phyloP scores from a whole-genome alignment of 1,140 invertebrate species.

The Pseudomyrmex flavicornis region DNA sequence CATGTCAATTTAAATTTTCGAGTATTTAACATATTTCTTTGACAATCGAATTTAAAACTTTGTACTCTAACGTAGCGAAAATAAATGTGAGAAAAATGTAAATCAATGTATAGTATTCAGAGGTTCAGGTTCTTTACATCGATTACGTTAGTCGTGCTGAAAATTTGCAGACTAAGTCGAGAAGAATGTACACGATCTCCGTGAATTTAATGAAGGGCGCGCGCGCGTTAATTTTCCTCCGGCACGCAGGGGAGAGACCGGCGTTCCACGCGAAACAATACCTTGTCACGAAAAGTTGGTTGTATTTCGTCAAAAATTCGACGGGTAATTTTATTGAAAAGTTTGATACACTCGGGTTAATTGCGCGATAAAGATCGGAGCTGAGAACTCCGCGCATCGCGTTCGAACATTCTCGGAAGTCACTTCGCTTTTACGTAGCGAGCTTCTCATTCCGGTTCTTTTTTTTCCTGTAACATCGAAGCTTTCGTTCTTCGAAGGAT shows the following conservation, averaged over 20 bases:
- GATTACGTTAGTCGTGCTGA: background rate
- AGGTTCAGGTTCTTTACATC: background rate
- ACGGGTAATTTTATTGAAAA: background rate
- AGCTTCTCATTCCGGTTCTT: conserved; percentile 3
- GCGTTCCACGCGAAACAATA: background rate
- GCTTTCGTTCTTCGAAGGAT: conserved; percentile 13
- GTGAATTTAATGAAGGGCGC: conserved; percentile 20
- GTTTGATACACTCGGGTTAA: background rate
- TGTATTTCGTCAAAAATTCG: conserved; percentile 9
- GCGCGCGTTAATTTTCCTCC: background rate
- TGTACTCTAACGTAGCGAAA: background rate
- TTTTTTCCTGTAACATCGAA: conserved; percentile 9
- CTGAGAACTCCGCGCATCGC: background rate
- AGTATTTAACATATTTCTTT: no score
- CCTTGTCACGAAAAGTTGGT: conserved; percentile 3
- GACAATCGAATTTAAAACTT: no score
- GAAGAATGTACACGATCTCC: conserved; percentile 3
- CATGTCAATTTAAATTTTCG: no score
- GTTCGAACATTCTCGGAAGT: conserved; percentile 28
- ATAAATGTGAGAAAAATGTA: conserved; percentile 1
- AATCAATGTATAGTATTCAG: conserved; percentile 4
- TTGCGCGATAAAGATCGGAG: conserved; percentile 3
- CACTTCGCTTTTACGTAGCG: background rate
- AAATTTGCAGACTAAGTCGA: conserved; percentile 6
- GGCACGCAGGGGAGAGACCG: background rate